Evolutionary conservation across 2,888 invertebrate species (phyloP), one percentile per base, ranked within the genome.

Genomic region (Salticus scenicus): DNA sequence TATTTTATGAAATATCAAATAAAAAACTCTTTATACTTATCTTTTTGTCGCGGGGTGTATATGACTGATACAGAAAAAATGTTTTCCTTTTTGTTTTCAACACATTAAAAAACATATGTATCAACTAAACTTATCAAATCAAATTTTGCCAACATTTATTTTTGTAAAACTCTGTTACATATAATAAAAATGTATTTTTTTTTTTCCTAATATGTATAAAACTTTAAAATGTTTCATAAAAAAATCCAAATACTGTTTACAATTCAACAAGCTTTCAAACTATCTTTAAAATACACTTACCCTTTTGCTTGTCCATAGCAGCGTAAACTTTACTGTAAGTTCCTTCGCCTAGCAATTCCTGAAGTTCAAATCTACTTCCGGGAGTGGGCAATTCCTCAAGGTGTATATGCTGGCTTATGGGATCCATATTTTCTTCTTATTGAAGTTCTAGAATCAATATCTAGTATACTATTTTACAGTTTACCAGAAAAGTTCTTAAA

Each of bases 301-400:
- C 94, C 63, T 94, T 94, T 89, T 94, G 93, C 31, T 93, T 92
- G 90, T 96, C 95, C 24, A 92, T 92, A 0, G 95, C 96, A 88
- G 93, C 93, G 91, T 93, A 94, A n/a, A 96, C 95, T 90, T 94
- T 94, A 0, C 95, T 95, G 90, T 94, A 95, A 28, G 95, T 94
- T 0, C 96, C 96, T 12, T 93, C 92, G 8, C 95, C 95, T 5
- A 96, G 92, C 88, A 94, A 92, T 79, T 94, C 93, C 78, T 93
- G 93, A 30, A 97, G 92, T 75, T 93, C 92, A 92, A 95, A 98
- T 88, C 95, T 93, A 88, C 95, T 94, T 77, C 94, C 94, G 0
- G 96, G 96, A 91, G 95, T 95, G 76, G 95, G 94, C 87, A 97
- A 92, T 64, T 90, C 89, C 0, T 90, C 88, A 80, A 91, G 90